A percentile compares a stretch with the other conserved stretches of the same genome.
Conservation (phyloP, 1,140 invertebrate genomes). For the Ephestia elutella region DNA sequence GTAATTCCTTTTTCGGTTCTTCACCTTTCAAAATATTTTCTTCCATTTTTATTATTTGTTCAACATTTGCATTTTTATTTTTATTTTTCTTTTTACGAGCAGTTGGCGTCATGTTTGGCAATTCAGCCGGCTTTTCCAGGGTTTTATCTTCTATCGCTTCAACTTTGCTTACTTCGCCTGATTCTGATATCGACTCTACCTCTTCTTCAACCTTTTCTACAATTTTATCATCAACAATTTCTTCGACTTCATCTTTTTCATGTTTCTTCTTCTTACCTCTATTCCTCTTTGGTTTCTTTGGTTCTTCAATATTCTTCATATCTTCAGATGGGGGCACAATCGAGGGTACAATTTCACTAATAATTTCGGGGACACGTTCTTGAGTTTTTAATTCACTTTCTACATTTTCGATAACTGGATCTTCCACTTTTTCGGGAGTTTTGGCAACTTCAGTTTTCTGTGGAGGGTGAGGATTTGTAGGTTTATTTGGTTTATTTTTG, state of each 20-base stretch:
- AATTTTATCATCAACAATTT: slow-evolving; percentile 18
- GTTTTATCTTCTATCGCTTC: slow-evolving; percentile 12
- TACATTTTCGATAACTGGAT: slow-evolving; percentile 12
- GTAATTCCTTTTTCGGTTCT: neutral
- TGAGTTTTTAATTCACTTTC: slow-evolving; percentile 26
- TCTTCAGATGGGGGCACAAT: slow-evolving; percentile 16
- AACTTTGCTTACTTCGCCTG: slow-evolving; percentile 14
- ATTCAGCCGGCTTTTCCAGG: slow-evolving; percentile 7
- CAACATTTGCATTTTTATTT: slow-evolving; percentile 19
- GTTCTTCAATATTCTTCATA: slow-evolving; percentile 20
- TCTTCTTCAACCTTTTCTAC: slow-evolving; percentile 11
- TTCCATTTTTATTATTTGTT: slow-evolving; percentile 14
- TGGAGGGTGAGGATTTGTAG: slow-evolving; percentile 22
- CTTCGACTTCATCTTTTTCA: slow-evolving; percentile 25
- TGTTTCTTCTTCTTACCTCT: slow-evolving; percentile 57
- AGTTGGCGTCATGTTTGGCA: slow-evolving; percentile 15
- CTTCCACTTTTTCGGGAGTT: slow-evolving; percentile 15
- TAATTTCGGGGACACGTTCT: slow-evolving; percentile 32
- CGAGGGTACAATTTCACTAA: slow-evolving; percentile 24
- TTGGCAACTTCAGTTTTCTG: slow-evolving; percentile 21
- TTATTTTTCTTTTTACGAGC: slow-evolving; percentile 38
- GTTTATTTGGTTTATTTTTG: slow-evolving; percentile 43
- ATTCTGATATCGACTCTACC: neutral
- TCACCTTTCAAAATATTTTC: neutral
- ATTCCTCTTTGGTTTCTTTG: slow-evolving; percentile 62